These are phyloP conservation scores for Zosterops lateralis DNA, from an alignment of 2,113 vertebrate genomes.

Conservation along the genomic window DNA sequence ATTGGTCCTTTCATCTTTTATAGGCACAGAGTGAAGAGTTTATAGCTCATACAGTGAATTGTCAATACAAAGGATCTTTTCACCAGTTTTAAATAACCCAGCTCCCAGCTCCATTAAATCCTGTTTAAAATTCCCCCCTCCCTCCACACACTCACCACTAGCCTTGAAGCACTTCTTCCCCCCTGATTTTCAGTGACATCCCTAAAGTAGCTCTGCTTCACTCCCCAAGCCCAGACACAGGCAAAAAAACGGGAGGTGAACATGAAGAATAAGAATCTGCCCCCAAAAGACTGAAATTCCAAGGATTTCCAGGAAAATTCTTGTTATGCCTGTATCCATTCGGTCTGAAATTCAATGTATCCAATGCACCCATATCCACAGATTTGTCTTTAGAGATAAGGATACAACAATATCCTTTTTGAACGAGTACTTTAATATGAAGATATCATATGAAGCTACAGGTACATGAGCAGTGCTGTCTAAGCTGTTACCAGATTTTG, in stretches of 20 bases:
- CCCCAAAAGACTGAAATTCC: not conserved
- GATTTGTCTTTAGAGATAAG: not conserved
- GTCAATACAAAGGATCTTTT: conserved; percentile 56
- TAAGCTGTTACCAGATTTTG: not conserved
- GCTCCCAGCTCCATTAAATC: conserved; percentile 32
- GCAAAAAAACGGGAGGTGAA: not conserved
- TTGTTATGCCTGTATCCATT: not conserved
- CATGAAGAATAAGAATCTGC: not conserved
- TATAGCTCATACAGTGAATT: conserved; percentile 37
- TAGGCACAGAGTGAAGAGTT: conserved; percentile 47
- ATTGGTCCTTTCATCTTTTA: conserved; percentile 65
- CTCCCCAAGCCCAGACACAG: not conserved
- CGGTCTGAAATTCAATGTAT: not conserved
- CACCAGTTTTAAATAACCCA: conserved; percentile 33
- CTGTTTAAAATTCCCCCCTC: not conserved
- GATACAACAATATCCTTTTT: not conserved
- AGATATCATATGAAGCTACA: not conserved
- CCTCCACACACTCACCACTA: not conserved
- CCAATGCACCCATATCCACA: not conserved
- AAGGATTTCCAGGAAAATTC: not conserved
- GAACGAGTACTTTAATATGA: not conserved
- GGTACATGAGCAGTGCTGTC: not conserved
- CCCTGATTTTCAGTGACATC: not conserved
- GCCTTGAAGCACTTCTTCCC: not conserved
- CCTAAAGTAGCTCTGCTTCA: not conserved